Conservation (phyloP, 2,113 vertebrate genomes). For the Boulengerochromis microlepis region DNA sequence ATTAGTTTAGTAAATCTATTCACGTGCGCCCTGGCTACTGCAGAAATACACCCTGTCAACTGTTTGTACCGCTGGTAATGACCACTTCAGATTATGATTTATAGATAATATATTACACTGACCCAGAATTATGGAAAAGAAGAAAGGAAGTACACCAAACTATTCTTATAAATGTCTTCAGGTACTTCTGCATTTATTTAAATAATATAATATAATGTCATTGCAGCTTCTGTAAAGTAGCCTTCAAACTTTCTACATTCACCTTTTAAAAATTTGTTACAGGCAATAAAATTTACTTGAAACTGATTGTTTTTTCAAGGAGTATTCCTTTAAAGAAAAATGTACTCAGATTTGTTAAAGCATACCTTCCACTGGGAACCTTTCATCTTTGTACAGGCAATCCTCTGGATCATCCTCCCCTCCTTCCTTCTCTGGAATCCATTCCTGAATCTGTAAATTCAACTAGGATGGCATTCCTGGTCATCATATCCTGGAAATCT, state of each 20-base stretch:
- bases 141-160: background rate
- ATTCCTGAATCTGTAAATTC: conserved; percentile 23
- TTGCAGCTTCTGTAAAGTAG: background rate
- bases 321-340: conserved; percentile 15
- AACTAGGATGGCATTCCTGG: conserved; percentile 33
- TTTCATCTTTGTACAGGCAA: conserved; percentile 46
- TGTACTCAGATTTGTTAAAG: conserved; percentile 9
- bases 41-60: background rate
- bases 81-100: background rate
- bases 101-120: background rate
- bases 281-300: background rate
- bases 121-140: background rate
- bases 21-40: background rate
- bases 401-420: conserved; percentile 4
- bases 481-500: conserved; percentile 58
- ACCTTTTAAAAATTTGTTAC: background rate
- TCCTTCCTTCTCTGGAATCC: conserved; percentile 20
- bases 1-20: background rate
- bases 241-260: background rate
- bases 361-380: conserved; percentile 40
- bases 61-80: background rate
- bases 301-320: background rate
- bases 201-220: background rate
- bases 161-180: background rate
- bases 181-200: background rate